Evolutionary conservation across 2,113 vertebrate species (phyloP), one percentile per base, ranked within the genome.

Genomic region (Triplophysa rosa): DNA sequence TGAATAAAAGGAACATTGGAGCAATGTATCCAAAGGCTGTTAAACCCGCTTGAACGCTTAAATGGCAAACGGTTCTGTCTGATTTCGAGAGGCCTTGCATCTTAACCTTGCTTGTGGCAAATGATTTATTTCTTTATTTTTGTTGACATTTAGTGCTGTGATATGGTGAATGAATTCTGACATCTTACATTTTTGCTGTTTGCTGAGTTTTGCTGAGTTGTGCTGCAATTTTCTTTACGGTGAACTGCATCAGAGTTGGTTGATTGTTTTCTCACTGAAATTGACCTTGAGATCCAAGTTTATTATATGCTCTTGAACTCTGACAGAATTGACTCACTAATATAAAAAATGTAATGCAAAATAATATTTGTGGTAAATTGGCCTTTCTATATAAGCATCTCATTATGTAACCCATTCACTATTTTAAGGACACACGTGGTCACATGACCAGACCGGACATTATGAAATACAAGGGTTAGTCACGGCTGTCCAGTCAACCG

Each of bases 401-500:
- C 68, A 66, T 62, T 81, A 62, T 45, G 74, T 63, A 79, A 75
- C 79, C 21, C 71, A 79, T 84, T 75, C 64, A 76, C 49, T 67
- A 63, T 70, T 66, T 11, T 80, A 23, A 77, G 71, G 70, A 61
- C 78, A 23, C 29, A 66, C 71, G 1, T 78, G 80, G 86, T 88
- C 83, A 87, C 82, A 84, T 83, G 86, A 84, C 77, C 62, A 26
- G 84, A 83, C 77, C 61, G 26, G 42, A 77, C 70, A 84, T 85
- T 86, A 74, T 78, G 86, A 79, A 68, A 87, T 83, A 87, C 85
- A 82, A 80, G 74, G 68, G 80, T 88, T 84, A 72, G 84, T 88
- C 87, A 86, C 64, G 80, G 82, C 86, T 89, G 88, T 88, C 89
- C 84, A 84, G 82, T 88, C 85, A 49, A 77, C 74, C 66, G 74